Evolutionary conservation across 2,113 vertebrate genomes (phyloP), one percentile per base, ranked within the genome.

Genomic region (Neolamprologus longior): DNA sequence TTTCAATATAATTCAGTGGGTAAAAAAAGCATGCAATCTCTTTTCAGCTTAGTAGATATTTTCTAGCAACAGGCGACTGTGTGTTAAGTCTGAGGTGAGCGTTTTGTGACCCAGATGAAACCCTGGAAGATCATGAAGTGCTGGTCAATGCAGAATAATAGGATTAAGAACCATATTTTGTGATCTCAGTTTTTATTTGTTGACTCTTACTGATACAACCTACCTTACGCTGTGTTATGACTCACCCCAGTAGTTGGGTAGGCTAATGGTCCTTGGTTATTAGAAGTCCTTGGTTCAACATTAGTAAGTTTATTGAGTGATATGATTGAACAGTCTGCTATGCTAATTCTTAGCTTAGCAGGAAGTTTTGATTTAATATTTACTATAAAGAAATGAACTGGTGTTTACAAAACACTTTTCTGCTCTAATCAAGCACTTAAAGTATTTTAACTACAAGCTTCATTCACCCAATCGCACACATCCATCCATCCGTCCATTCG

Each of bases 401-500:
- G 3, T 66, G 31, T 35, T 63, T 37, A 66, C 11, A 35, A n/a
- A 35, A 35, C 17, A 66, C 6, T 21, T 37, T 63, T 63, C 58
- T 63, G 58, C 17, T 63, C 31, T 35, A 35, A 35, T 63, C 6
- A 63, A 33, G 58, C 9, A 63, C 28, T 63, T 63, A 19, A 63
- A 66, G 3, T n/a, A 35, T n/a, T 66, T 66, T 63, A 19, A 35
- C 58, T 35, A 11, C 9, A 35, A 35, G 61, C 61, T 35, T 66
- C 61, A 13, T 66, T 66, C 33, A 66, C 61, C 10, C 33, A 66
- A 5, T 66, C 6, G 17, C 31, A 35, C 31, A 3, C 17, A 63
- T 11, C 0, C 5, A 47, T 47, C 3, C 14, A 57, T 57, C 13
- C 26, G 31, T 61, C 57, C 14, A 61, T 6, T 31, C 2, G 0